phyloP scores from a whole-genome alignment of 2,797 vertebrate genomes.

The Crocidura indochinensis region DNA sequence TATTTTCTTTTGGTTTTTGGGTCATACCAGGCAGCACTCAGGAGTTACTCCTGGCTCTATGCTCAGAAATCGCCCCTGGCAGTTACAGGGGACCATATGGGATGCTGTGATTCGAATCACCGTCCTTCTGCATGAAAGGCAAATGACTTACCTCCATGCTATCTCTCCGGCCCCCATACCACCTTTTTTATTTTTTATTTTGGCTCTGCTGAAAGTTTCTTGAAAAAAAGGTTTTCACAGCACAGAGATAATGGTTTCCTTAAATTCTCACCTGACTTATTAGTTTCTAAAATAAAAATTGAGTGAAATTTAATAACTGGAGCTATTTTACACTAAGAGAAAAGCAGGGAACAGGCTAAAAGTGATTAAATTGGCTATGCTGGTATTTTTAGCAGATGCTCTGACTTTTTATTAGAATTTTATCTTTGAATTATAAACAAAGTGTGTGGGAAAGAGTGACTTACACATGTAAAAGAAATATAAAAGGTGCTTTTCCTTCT shows the following conservation, averaged over 20 bases:
- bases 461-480: not conserved
- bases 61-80: no score
- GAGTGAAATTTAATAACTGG: not conserved
- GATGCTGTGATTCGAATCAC: no score
- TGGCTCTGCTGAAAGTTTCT: not conserved
- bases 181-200: not conserved
- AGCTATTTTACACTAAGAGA: not conserved
- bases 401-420: constrained; percentile 7
- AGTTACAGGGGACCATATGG: no score
- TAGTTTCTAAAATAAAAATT: constrained; percentile 23
- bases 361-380: not conserved
- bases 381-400: constrained; percentile 14
- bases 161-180: no score
- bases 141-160: no score
- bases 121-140: no score
- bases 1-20: not conserved
- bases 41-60: no score
- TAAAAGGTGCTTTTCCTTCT: not conserved
- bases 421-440: constrained; percentile 1
- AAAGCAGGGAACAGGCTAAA: not conserved
- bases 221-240: constrained; percentile 14
- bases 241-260: constrained; percentile 28
- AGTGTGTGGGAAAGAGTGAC: not conserved
- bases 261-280: constrained; percentile 13
- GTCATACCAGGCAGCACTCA: no score